Evolutionary conservation across 2,113 vertebrate species (phyloP), one percentile per base, ranked within the genome.

Genomic region (Balaeniceps rex): DNA sequence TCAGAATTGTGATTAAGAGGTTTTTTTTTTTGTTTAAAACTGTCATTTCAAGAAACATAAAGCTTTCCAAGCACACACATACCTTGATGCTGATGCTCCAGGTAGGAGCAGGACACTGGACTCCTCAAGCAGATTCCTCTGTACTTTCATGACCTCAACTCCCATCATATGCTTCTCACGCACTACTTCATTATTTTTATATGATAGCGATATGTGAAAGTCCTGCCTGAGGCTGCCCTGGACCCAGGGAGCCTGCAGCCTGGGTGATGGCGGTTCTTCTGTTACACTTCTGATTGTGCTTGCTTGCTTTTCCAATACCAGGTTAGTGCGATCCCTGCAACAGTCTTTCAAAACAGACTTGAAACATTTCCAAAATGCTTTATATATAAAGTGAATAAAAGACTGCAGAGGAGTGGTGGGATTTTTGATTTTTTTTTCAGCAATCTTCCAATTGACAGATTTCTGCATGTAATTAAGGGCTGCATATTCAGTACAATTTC

Each of bases 131-230:
- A 47, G 69, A 25, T 46, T 83, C 18, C 29, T 65, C 68, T 65
- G 25, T 34, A 2, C 38, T 87, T 76, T 12, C 19, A 28, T 33
- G 84, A 68, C 47, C 61, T 65, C 29, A 19, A 8, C 42, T 87
- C 49, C 40, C 58, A 6, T 33, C 4, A 0, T 3, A 13, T 31
- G 47, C 47, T 76, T 46, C 4, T 3, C 23, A 4, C 68, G 61
- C 42, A 60, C 19, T 3, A 3, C 36, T 49, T 66, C 0, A 0
- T 60, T 71, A 25, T 88, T 88, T 60, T 2, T 3, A 18, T 40
- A 2, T 28, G 34, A 10, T 2, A 21, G 31, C 19, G 58, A 28
- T 16, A 14, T 31, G 57, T 24, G 29, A 31, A 47, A 18, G 25
- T n/a, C 61, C 49, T 36, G 49, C 44, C 19, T 3, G 63, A 70